phyloP scores from a whole-genome alignment of 1,140 invertebrate species.

The Pantala flavescens region DNA sequence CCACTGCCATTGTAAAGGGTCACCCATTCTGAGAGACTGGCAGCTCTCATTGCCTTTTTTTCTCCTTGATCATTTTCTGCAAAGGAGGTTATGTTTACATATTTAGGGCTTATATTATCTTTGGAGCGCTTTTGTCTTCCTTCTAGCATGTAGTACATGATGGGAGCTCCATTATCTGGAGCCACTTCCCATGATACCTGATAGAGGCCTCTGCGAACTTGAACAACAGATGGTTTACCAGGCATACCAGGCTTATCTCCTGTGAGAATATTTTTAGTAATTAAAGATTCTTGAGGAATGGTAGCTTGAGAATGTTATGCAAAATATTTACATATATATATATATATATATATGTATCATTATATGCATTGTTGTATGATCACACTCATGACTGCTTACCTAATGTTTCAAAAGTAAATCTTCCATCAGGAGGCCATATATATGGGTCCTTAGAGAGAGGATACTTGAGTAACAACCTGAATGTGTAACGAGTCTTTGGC shows the following conservation, averaged over 20 bases:
- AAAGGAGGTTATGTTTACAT: background rate
- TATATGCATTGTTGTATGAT: conserved; percentile 11
- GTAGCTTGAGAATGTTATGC: background rate
- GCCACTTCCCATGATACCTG: conserved; percentile 62
- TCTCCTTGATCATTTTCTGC: conserved; percentile 13
- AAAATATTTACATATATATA: too few relatives aligned
- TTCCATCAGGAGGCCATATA: conserved; percentile 53
- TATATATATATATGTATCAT: too few relatives aligned
- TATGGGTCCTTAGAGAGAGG: conserved; percentile 43
- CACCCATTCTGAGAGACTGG: conserved; percentile 45
- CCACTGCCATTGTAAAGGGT: conserved; percentile 71
- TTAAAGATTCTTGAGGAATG: background rate
- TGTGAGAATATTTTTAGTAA: conserved; percentile 22
- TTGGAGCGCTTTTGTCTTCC: conserved; percentile 25
- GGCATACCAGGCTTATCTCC: conserved; percentile 56
- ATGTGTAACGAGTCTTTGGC: conserved; percentile 62
- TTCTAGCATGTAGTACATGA: conserved; percentile 50
- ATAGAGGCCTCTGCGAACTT: conserved; percentile 51
- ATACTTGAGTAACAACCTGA: conserved; percentile 59
- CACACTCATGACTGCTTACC: conserved; percentile 38
- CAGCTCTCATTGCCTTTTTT: conserved; percentile 31
- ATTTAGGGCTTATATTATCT: background rate
- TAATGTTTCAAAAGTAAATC: conserved; percentile 63
- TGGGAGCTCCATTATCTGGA: conserved; percentile 50
- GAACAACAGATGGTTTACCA: conserved; percentile 51